These are phyloP conservation scores for Mercenaria mercenaria DNA, from an alignment of 1,140 invertebrate species.

Conservation along the genomic window DNA sequence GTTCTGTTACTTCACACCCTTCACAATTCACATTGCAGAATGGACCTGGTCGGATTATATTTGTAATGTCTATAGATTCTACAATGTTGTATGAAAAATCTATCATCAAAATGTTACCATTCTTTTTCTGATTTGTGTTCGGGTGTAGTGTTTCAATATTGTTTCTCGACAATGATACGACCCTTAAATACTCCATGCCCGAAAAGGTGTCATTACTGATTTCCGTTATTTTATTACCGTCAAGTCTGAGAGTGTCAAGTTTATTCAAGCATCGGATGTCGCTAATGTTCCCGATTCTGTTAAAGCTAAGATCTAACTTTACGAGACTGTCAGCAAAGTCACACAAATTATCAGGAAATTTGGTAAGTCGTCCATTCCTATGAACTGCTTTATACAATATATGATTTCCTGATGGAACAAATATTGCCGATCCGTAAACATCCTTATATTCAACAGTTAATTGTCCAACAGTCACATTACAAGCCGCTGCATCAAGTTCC, in stretches of 20 bases:
- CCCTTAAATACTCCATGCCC: constrained; percentile 11
- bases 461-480: background rate
- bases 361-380: background rate
- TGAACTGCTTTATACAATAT: background rate
- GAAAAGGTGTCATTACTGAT: constrained; percentile 9
- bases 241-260: constrained; percentile 25
- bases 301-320: constrained; percentile 6
- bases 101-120: background rate
- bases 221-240: constrained; percentile 22
- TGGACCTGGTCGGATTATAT: constrained; percentile 1
- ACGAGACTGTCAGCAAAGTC: constrained; percentile 17
- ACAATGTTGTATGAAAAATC: constrained; percentile 12
- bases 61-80: constrained; percentile 31
- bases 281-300: background rate
- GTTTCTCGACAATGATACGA: constrained; percentile 5
- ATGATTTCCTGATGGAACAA: background rate
- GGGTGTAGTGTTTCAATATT: background rate
- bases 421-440: background rate
- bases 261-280: background rate
- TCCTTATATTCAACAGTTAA: constrained; percentile 12
- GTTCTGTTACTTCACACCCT: background rate
- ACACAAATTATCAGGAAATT: constrained; percentile 36
- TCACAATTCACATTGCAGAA: constrained; percentile 1
- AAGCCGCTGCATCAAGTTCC: background rate
- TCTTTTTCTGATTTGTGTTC: background rate